phyloP scores from a whole-genome alignment of 2,113 vertebrate genomes.

The Progne subis region DNA sequence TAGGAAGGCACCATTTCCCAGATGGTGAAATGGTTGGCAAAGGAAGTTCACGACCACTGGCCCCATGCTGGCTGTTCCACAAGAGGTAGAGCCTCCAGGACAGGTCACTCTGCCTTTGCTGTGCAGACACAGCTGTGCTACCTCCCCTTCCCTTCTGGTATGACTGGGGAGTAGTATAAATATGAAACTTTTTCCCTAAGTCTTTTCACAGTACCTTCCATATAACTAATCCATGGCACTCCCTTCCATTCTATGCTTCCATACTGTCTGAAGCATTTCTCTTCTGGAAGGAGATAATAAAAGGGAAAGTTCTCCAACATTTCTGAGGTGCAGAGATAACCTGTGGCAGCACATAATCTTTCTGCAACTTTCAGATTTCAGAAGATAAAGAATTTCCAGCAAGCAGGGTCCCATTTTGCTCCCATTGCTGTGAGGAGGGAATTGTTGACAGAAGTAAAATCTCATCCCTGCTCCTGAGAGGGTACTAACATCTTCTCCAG shows the following conservation, averaged over 20 bases:
- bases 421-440: not conserved
- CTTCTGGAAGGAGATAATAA: not conserved
- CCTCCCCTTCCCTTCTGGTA: not conserved
- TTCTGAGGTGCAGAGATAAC: not conserved
- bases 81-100: not conserved
- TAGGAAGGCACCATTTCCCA: not conserved
- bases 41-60: not conserved
- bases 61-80: accelerated
- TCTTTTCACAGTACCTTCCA: not conserved
- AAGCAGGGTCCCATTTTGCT: not conserved
- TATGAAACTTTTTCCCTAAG: not conserved
- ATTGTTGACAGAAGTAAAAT: not conserved
- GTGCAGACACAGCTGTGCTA: not conserved
- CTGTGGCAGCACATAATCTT: not conserved
- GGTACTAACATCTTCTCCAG: not conserved
- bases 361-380: not conserved
- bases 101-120: not conserved
- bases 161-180: not conserved
- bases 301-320: accelerated
- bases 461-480: not conserved
- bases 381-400: not conserved
- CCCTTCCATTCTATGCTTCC: not conserved
- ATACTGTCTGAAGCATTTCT: not conserved
- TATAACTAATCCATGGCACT: not conserved
- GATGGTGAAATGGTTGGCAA: not conserved